Evolutionary conservation across 1,140 invertebrate species (phyloP).

Genomic region (Xylocopa sonorina): DNA sequence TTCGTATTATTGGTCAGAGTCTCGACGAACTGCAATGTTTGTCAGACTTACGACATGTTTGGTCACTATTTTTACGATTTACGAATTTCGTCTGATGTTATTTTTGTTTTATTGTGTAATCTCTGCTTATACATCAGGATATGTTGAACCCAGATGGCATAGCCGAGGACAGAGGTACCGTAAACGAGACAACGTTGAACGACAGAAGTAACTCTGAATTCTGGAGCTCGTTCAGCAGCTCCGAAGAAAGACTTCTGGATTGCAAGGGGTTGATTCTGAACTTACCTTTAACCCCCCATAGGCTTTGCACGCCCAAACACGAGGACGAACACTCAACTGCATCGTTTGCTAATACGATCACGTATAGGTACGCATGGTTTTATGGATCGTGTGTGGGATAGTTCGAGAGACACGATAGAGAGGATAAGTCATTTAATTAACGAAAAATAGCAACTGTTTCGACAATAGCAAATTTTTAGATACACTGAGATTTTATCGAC

Average conservation of each 20-base stretch:
- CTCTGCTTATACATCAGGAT: conserved; percentile 59
- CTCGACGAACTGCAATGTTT: background rate
- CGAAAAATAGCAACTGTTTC: background rate
- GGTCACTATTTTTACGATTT: background rate
- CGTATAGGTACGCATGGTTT: conserved; percentile 83
- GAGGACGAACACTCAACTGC: conserved; percentile 79
- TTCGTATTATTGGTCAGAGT: background rate
- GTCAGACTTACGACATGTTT: background rate
- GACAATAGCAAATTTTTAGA: background rate
- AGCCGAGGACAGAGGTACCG: conserved; percentile 84
- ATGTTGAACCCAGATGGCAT: conserved; percentile 83
- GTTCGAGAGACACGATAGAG: background rate
- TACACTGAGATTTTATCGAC: background rate
- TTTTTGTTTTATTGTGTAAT: background rate
- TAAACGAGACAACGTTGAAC: conserved; percentile 85
- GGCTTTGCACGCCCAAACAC: conserved; percentile 81
- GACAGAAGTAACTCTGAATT: conserved; percentile 89
- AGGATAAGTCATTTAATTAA: background rate
- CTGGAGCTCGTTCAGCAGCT: conserved; percentile 90
- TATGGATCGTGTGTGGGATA: background rate
- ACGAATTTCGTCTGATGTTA: background rate
- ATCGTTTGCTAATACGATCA: conserved; percentile 84
- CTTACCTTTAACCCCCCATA: conserved; percentile 86
- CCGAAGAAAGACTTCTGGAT: conserved; percentile 88
- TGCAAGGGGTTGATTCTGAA: conserved; percentile 89